phyloP scores from a whole-genome alignment of 2,113 vertebrate genomes.

The Corvus hawaiiensis region DNA sequence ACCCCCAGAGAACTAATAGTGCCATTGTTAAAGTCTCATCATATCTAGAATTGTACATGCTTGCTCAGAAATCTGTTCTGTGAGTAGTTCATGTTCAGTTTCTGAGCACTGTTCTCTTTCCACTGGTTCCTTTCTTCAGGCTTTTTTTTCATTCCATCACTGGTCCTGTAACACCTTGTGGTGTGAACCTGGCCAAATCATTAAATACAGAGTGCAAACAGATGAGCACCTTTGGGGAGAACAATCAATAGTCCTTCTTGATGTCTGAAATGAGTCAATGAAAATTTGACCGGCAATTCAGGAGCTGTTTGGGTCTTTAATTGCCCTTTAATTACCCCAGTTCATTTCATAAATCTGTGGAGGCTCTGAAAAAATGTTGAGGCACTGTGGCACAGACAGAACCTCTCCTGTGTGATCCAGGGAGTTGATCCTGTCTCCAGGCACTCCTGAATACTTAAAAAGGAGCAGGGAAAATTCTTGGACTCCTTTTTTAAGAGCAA shows the following conservation, averaged over 20 bases:
- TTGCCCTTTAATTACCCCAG: neutral
- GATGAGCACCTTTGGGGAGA: neutral
- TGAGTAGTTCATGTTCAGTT: neutral
- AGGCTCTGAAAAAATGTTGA: neutral
- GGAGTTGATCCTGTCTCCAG: fast-evolving
- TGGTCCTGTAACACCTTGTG: neutral
- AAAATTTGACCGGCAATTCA: neutral
- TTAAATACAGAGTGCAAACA: neutral
- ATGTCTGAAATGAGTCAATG: neutral
- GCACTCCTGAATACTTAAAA: neutral
- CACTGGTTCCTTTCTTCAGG: neutral
- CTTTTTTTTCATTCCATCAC: neutral
- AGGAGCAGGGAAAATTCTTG: neutral
- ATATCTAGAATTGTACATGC: neutral
- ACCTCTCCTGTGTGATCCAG: neutral
- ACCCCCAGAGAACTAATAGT: neutral
- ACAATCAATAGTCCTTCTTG: fast-evolving
- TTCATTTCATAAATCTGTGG: fast-evolving
- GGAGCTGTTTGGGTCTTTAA: neutral
- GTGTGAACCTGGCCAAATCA: neutral
- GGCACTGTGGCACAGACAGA: neutral
- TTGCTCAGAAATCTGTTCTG: neutral
- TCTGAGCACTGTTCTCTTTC: neutral
- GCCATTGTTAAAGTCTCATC: neutral
- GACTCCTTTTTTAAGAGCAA: neutral